A percentile compares a stretch with the other conserved stretches of the same genome.
These are phyloP conservation scores for Idaea aversata DNA, from an alignment of 2,888 invertebrate species.

Conservation along the genomic window DNA sequence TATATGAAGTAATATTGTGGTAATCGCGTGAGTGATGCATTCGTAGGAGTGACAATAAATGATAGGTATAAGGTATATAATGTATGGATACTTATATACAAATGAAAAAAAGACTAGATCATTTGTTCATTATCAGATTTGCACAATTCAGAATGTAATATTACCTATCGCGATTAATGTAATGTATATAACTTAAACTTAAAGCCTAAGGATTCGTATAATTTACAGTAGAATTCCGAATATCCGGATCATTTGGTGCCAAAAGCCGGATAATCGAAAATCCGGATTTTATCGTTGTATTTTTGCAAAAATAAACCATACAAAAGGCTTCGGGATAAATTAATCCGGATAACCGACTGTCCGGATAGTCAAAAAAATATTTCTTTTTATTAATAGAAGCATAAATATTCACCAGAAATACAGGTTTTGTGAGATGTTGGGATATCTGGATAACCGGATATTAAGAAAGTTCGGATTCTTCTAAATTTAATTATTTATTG, in stretches of 20 bases:
- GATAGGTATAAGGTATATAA: conserved; percentile 17
- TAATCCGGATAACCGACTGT: background rate
- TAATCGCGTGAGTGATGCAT: conserved; percentile 24
- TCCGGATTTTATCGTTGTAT: background rate
- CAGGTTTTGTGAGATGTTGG: no score
- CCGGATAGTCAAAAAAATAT: background rate
- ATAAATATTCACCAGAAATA: no score
- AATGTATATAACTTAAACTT: background rate
- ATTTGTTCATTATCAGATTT: conserved; percentile 20
- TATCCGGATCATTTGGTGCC: background rate
- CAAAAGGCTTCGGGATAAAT: no score
- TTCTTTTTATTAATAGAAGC: no score
- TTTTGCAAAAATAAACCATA: background rate
- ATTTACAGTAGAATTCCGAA: background rate
- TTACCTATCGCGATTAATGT: background rate
- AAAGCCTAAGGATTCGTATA: background rate
- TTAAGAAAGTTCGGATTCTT: no score
- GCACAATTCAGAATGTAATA: conserved; percentile 21
- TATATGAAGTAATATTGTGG: conserved; percentile 26
- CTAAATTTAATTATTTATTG: no score
- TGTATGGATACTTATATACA: background rate
- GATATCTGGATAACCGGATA: no score
- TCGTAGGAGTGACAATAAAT: conserved; percentile 28
- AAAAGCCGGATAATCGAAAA: no score
- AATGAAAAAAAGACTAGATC: conserved; percentile 1